phyloP scores from a whole-genome alignment of 2,113 vertebrate genomes.

The Ptyas mucosa region DNA sequence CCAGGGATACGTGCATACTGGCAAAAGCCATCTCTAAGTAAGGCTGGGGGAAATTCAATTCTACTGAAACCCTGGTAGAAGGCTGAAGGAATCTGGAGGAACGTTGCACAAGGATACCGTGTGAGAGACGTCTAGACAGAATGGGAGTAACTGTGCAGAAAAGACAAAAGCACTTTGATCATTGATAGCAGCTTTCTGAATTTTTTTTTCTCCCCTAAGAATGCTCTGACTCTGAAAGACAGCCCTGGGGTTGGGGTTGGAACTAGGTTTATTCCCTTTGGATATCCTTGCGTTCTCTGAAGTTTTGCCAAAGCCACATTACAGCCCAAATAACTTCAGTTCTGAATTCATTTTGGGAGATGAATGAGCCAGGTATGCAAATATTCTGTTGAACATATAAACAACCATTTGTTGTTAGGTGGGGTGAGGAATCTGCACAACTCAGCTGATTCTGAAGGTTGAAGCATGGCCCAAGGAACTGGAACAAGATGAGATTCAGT shows the following conservation, averaged over 20 bases:
- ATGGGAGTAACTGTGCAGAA: background rate
- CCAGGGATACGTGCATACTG: background rate
- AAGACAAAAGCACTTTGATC: slow-evolving; percentile 43
- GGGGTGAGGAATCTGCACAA: background rate
- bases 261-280: slow-evolving; percentile 47
- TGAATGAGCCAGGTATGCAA: background rate
- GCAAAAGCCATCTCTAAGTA: background rate
- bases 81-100: background rate
- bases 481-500: background rate
- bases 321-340: slow-evolving; percentile 30
- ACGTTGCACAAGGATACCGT: background rate
- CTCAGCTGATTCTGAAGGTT: slow-evolving; percentile 7
- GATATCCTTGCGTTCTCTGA: slow-evolving; percentile 54
- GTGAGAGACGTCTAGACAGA: background rate
- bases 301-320: slow-evolving; percentile 54
- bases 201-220: slow-evolving; percentile 6
- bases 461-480: background rate
- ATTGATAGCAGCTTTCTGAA: slow-evolving; percentile 54
- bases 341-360: slow-evolving; percentile 23
- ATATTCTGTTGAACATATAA: slow-evolving; percentile 25
- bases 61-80: background rate
- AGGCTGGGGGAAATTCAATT: background rate
- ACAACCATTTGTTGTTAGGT: background rate
- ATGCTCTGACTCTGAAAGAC: slow-evolving; percentile 46
- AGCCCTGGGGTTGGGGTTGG: slow-evolving; percentile 51